Percentiles rank a stretch among this genome's conserved stretches.
Conservation (phyloP, 2,888 invertebrate genomes). For the Idaea biselata region DNA sequence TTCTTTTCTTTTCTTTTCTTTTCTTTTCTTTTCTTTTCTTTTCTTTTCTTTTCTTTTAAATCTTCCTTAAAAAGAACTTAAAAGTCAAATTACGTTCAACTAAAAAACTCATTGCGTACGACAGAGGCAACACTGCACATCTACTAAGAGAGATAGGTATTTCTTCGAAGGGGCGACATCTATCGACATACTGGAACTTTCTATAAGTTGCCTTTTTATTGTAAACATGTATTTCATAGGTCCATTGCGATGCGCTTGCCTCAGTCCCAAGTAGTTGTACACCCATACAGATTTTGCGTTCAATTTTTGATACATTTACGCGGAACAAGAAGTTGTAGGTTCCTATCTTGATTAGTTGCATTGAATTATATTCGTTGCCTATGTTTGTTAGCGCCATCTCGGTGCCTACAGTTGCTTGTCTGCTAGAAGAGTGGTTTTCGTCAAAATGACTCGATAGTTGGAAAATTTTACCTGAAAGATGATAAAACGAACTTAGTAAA, state of each 20-base stretch:
- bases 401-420: conserved; percentile 38
- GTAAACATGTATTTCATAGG: conserved; percentile 59
- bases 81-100: conserved; percentile 19
- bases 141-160: conserved; percentile 35
- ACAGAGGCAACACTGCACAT: conserved; percentile 45
- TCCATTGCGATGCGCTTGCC: conserved; percentile 57
- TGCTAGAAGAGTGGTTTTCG: conserved; percentile 41
- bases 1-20: too few species aligned
- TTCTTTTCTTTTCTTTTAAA: too few species aligned
- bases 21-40: too few species aligned
- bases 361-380: conserved; percentile 28
- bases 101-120: conserved; percentile 22
- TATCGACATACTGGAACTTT: conserved; percentile 45
- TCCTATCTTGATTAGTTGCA: conserved; percentile 44
- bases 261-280: conserved; percentile 54
- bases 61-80: conserved; percentile 21
- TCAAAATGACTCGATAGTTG: conserved; percentile 51
- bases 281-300: conserved; percentile 44
- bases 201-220: conserved; percentile 54
- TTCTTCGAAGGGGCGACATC: conserved; percentile 39
- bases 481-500: too few species aligned
- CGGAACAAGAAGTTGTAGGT: conserved; percentile 53
- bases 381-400: conserved; percentile 47
- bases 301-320: conserved; percentile 37
- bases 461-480: conserved; percentile 47